Evolutionary conservation across 2,113 vertebrate genomes (phyloP), one percentile per base, ranked within the genome.

Genomic region (Cryptomyrus ogoouensis): DNA sequence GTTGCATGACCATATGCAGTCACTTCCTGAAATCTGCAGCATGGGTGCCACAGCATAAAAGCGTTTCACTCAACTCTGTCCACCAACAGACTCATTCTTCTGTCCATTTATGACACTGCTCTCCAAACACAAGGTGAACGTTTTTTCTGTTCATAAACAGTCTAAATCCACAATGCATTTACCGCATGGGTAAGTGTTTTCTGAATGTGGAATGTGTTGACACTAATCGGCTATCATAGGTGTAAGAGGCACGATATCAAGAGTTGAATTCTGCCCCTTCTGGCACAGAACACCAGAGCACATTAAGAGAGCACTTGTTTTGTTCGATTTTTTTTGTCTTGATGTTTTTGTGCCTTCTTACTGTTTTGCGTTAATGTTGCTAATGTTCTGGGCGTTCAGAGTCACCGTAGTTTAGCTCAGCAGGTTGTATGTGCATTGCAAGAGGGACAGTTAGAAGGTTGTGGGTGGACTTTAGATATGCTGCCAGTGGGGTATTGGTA

Each of bases 11-110:
- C 93, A 94, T 93, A 90, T 90, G 91, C 90, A 90, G 89, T 87
- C n/a, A 95, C 94, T 95, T 95, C 95, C 95, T 95, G 95, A 90
- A 93, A 91, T 24, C 44, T 31, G 80, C 35, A 46, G 62, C 89
- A 24, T 21, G 84, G 35, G 27, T 58, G 12, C 7, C 3, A 5
- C 8, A 10, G 1, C 24, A 62, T 62, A n/a, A 62, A 62, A 62
- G 6, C 24, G 0, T 62, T 62, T n/a, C 58, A 62, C 58, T 62
- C 24, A 62, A 10, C 52, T 53, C 0, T 21, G 17, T 56, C 17
- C 52, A 15, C 49, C 12, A 53, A 53, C 17, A 53, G 52, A 58
- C 21, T n/a, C 58, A n/a, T 62, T 62, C 8, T n/a, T 21, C 17
- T 56, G 53, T 7, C 53, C 5, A 19, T 62, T 62, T n/a, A 62